These are phyloP conservation scores for Botia almorhae DNA, from an alignment of 2,797 vertebrate genomes.

Conservation along the genomic window DNA sequence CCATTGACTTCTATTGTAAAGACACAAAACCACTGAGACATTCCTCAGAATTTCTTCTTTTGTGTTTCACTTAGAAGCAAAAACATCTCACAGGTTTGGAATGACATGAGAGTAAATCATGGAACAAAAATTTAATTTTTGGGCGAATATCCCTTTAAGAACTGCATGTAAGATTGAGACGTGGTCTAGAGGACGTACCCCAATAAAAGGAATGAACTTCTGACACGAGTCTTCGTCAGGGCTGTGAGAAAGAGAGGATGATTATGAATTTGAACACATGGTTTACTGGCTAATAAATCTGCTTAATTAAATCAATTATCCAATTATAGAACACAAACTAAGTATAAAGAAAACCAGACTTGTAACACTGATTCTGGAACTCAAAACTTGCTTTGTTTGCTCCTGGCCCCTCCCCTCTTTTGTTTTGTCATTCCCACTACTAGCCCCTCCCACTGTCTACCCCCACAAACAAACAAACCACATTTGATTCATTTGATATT, in stretches of 20 bases:
- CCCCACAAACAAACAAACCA: not conserved
- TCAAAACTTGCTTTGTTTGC: not conserved
- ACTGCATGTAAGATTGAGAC: not conserved
- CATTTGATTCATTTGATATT: not conserved
- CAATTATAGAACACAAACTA: not conserved
- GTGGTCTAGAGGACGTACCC: slow-evolving; percentile 78
- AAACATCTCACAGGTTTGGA: no score
- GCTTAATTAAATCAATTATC: not conserved
- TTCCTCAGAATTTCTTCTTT: no score
- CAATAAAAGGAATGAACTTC: slow-evolving; percentile 97
- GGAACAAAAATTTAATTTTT: no score
- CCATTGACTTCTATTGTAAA: no score
- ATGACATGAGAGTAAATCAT: no score
- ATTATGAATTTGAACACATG: not conserved
- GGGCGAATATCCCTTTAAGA: not conserved
- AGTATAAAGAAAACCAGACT: no score
- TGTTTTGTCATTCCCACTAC: not conserved
- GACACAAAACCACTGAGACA: no score
- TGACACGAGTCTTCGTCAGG: slow-evolving; percentile 96
- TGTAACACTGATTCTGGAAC: not conserved
- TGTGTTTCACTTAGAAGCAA: no score
- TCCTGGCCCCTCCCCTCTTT: not conserved
- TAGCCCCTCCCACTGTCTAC: not conserved
- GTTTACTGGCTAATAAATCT: not conserved
- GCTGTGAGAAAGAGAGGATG: slow-evolving; percentile 69